These are phyloP conservation scores for Hyphantria cunea DNA, from an alignment of 1,140 invertebrate species.

Conservation along the genomic window DNA sequence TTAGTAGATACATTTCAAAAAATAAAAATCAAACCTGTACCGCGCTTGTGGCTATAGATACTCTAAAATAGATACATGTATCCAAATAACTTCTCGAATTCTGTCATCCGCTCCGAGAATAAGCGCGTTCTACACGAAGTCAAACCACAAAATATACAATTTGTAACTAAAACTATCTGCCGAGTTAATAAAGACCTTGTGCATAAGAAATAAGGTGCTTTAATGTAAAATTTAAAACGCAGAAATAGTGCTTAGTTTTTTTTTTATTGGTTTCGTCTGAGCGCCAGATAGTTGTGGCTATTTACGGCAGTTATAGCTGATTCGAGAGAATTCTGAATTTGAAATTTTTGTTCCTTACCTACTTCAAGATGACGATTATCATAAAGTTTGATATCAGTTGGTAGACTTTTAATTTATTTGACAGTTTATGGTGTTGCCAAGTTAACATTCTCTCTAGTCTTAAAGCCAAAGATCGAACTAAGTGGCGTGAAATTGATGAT, in stretches of 20 bases:
- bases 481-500: too few relatives aligned
- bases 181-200: background rate
- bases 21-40: background rate
- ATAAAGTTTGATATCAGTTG: too few relatives aligned
- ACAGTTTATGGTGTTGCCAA: too few relatives aligned
- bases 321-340: background rate
- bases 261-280: slow-evolving; percentile 11
- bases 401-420: too few relatives aligned
- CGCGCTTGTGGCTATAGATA: background rate
- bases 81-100: background rate
- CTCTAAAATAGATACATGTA: background rate
- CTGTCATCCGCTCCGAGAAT: slow-evolving; percentile 3
- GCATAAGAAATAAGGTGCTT: background rate
- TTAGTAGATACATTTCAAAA: too few relatives aligned
- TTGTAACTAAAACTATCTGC: background rate
- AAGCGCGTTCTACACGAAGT: background rate
- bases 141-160: background rate
- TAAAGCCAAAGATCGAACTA: too few relatives aligned
- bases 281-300: slow-evolving; percentile 7
- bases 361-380: background rate
- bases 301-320: slow-evolving; percentile 2
- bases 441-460: too few relatives aligned
- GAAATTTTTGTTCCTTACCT: too few relatives aligned
- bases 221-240: background rate
- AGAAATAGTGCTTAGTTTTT: background rate